Evolutionary conservation across 2,888 invertebrate species (phyloP).

Genomic region (Eremobia ochroleuca): DNA sequence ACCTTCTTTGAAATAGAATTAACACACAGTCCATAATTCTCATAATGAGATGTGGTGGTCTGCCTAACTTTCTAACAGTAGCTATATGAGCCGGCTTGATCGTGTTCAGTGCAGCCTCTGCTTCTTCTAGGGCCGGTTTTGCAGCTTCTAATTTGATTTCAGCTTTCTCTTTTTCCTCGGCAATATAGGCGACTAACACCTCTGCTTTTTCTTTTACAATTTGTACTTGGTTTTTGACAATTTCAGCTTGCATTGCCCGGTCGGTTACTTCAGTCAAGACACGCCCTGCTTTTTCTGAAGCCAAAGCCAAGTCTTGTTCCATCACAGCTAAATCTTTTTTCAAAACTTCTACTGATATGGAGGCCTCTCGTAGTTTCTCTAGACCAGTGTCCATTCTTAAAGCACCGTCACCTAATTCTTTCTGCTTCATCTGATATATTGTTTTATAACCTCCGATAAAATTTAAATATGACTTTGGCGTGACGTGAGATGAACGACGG

Average conservation of each 20-base stretch:
- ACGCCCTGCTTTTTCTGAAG: constrained; percentile 97
- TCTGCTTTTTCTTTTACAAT: constrained; percentile 99
- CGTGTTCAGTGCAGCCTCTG: constrained; percentile 98
- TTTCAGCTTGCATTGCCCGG: constrained; percentile 98
- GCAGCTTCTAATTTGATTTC: constrained; percentile 98
- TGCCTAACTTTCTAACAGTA: constrained; percentile 97
- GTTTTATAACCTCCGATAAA: constrained; percentile 98
- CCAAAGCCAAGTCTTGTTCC: constrained; percentile 98
- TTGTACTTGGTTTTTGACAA: constrained; percentile 98
- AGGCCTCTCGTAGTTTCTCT: constrained; percentile 98
- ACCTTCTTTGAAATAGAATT: constrained; percentile 97
- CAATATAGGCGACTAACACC: constrained; percentile 95
- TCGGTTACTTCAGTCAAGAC: constrained; percentile 97
- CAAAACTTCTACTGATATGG: constrained; percentile 97
- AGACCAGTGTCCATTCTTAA: constrained; percentile 98
- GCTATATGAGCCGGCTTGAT: constrained; percentile 99
- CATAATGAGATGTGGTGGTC: constrained; percentile 99
- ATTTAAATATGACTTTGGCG: constrained; percentile 98
- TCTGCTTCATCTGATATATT: constrained; percentile 97
- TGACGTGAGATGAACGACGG: constrained; percentile 98
- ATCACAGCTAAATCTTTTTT: constrained; percentile 98
- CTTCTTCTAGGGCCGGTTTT: constrained; percentile 98
- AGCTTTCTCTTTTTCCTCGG: constrained; percentile 97
- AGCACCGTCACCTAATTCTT: constrained; percentile 97
- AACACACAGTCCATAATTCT: constrained; percentile 99